Percentiles rank a stretch among this genome's conserved stretches.
Evolutionary conservation across 2,113 vertebrate species (phyloP).

Genomic region (Chauna torquata): DNA sequence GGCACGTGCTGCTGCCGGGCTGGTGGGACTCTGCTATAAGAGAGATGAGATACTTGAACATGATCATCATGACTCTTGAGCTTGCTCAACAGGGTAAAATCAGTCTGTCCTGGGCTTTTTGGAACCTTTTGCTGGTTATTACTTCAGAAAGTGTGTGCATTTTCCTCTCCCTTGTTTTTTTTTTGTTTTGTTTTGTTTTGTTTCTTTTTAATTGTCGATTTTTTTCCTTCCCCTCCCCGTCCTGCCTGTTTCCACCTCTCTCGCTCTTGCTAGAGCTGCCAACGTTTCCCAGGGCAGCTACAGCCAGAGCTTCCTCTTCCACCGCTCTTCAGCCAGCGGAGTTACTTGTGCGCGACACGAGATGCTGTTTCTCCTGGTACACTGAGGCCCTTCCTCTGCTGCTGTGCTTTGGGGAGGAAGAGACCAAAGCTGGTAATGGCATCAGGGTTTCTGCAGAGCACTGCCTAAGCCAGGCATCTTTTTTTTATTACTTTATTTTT

Average conservation of each 20-base stretch:
- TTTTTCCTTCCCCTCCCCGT: neutral
- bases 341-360: neutral
- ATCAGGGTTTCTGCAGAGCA: conserved; percentile 32
- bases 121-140: neutral
- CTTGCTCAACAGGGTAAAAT: conserved; percentile 5
- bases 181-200: neutral
- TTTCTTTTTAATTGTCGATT: neutral
- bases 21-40: neutral
- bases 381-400: conserved; percentile 20
- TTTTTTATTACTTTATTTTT: conserved; percentile 40
- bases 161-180: neutral
- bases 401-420: conserved; percentile 34
- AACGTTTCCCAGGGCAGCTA: neutral
- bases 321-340: neutral
- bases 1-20: neutral
- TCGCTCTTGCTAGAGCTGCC: neutral
- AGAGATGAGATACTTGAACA: neutral
- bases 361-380: neutral
- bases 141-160: neutral
- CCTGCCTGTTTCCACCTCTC: conserved; percentile 16
- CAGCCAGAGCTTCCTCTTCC: neutral
- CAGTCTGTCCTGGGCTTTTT: neutral
- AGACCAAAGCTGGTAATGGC: conserved; percentile 13
- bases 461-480: conserved; percentile 5
- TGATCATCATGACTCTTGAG: neutral